Evolutionary conservation across 2,888 invertebrate species (phyloP).

Genomic region (Chorisops tibialis): DNA sequence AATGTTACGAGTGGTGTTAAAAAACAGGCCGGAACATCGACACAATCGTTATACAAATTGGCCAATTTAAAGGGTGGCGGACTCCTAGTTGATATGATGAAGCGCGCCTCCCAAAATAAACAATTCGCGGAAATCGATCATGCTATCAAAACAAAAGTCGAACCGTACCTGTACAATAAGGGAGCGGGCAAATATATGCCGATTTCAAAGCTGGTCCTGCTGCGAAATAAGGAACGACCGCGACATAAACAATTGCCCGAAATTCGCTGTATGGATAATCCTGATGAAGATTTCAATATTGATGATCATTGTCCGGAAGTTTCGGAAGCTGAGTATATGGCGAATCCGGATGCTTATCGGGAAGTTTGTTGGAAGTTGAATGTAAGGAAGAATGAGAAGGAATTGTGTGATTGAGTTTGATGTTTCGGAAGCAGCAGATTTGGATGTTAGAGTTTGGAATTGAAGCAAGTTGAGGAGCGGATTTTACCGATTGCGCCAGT

Average conservation of each 20-base stretch:
- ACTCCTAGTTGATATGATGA: conserved; percentile 89
- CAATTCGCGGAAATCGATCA: conserved; percentile 90
- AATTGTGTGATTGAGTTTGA: too few relatives aligned
- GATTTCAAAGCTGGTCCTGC: conserved; percentile 80
- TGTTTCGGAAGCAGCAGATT: too few relatives aligned
- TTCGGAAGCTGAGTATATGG: conserved; percentile 59
- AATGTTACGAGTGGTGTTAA: conserved; percentile 93
- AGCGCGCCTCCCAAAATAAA: conserved; percentile 83
- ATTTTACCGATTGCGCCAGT: too few relatives aligned
- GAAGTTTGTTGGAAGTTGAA: conserved; percentile 89
- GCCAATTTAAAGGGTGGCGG: conserved; percentile 93
- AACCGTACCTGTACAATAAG: conserved; percentile 89
- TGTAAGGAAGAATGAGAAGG: conserved; percentile 53
- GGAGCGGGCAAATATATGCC: conserved; percentile 90
- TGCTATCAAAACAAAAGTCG: conserved; percentile 85
- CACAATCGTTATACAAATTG: conserved; percentile 81
- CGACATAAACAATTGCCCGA: conserved; percentile 76
- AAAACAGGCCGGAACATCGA: conserved; percentile 85
- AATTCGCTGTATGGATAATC: conserved; percentile 75
- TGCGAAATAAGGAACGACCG: conserved; percentile 81
- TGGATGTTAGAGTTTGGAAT: too few relatives aligned
- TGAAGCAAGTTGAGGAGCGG: too few relatives aligned
- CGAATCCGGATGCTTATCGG: conserved; percentile 70
- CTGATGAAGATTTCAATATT: conserved; percentile 79
- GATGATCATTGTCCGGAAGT: conserved; percentile 72